phyloP scores from a whole-genome alignment of 2,888 invertebrate genomes.

The Lysandra bellargus region DNA sequence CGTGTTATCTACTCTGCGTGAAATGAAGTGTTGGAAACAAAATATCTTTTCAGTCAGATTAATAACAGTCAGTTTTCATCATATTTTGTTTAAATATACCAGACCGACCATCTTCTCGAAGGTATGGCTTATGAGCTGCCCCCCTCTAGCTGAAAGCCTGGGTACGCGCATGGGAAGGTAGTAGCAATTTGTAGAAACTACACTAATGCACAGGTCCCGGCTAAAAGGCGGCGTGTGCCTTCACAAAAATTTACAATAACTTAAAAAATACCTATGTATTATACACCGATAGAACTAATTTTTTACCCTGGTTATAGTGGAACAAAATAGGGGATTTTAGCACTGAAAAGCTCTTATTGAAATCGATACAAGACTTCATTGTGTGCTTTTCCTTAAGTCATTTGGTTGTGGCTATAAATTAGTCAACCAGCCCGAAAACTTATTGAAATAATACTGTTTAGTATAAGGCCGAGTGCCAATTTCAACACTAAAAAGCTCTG shows the following conservation, averaged over 20 bases:
- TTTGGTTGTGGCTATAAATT: too few relatives aligned
- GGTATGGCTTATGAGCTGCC: too few relatives aligned
- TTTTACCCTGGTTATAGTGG: too few relatives aligned
- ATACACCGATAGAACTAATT: too few relatives aligned
- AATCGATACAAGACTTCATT: neutral
- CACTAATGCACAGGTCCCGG: conserved; percentile 23
- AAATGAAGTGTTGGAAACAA: too few relatives aligned
- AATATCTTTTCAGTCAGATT: too few relatives aligned
- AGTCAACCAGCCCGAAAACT: neutral
- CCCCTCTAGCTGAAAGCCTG: too few relatives aligned
- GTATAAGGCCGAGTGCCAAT: neutral
- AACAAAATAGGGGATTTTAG: too few relatives aligned
- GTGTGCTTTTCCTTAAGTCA: neutral
- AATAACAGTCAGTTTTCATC: too few relatives aligned
- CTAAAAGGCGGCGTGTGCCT: neutral
- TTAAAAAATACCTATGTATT: neutral
- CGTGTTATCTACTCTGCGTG: too few relatives aligned
- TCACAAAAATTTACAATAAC: neutral
- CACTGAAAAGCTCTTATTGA: neutral
- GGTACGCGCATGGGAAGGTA: neutral
- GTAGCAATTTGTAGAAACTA: neutral
- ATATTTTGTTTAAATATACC: too few relatives aligned
- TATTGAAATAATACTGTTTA: neutral
- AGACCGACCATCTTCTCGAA: too few relatives aligned
- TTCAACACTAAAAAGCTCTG: neutral